phyloP scores from a whole-genome alignment of 2,888 invertebrate genomes.

The Brachyopa scutellaris region DNA sequence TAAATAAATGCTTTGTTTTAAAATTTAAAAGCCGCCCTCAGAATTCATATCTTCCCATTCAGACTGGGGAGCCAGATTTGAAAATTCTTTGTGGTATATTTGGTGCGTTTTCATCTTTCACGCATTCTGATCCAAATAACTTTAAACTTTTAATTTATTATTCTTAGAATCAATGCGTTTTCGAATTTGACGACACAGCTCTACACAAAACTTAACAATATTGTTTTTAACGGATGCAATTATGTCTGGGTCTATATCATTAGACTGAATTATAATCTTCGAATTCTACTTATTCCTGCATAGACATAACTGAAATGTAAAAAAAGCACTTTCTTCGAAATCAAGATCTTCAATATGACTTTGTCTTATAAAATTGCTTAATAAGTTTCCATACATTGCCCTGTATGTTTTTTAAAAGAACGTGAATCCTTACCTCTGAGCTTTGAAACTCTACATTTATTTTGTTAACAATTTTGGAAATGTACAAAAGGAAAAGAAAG shows the following conservation, averaged over 20 bases:
- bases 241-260: too few relatives aligned
- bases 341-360: neutral
- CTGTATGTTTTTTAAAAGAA: neutral
- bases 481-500: constrained; percentile 5
- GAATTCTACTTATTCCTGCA: too few relatives aligned
- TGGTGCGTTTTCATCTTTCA: neutral
- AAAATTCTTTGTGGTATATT: neutral
- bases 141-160: too few relatives aligned
- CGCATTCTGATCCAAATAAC: neutral
- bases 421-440: constrained; percentile 7
- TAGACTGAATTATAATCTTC: too few relatives aligned
- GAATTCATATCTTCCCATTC: too few relatives aligned
- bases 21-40: too few relatives aligned
- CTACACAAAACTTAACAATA: neutral
- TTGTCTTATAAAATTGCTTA: constrained; percentile 12
- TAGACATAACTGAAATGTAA: neutral
- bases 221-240: neutral
- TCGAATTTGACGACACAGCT: constrained; percentile 10
- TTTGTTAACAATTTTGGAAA: constrained; percentile 10
- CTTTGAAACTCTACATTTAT: constrained; percentile 14
- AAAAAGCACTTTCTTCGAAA: neutral
- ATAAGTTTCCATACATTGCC: neutral
- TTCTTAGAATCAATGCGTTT: too few relatives aligned
- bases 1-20: too few relatives aligned
- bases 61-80: too few relatives aligned